Conservation (phyloP, 2,888 invertebrate species). For the Pinctada fucata region DNA sequence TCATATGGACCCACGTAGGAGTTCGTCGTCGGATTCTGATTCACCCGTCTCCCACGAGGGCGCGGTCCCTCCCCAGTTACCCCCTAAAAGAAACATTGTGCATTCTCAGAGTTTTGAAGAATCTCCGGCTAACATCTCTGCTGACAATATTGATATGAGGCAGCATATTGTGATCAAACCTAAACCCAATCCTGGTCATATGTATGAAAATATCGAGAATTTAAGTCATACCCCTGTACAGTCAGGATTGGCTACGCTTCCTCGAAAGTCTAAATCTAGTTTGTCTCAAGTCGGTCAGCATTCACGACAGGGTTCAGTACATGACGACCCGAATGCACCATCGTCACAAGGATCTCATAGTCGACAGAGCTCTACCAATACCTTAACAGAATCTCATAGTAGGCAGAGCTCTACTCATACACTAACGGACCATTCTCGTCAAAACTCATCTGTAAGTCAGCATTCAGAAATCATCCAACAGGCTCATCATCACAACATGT, state of each 20-base stretch:
- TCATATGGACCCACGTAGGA: slow-evolving; percentile 49
- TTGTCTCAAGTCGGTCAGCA: neutral
- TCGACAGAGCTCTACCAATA: slow-evolving; percentile 58
- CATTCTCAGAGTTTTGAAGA: slow-evolving; percentile 59
- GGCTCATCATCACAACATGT: slow-evolving; percentile 4
- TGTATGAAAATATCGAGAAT: slow-evolving; percentile 58
- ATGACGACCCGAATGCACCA: slow-evolving; percentile 1
- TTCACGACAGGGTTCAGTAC: slow-evolving; percentile 27
- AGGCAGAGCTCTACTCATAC: slow-evolving; percentile 37
- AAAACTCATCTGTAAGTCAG: slow-evolving; percentile 25
- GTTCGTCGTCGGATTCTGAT: slow-evolving; percentile 52
- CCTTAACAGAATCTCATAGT: slow-evolving; percentile 49
- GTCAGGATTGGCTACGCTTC: slow-evolving; percentile 69
- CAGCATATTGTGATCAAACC: slow-evolving; percentile 55
- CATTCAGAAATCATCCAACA: slow-evolving; percentile 24
- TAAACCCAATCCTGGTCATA: slow-evolving; percentile 48
- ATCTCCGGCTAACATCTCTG: slow-evolving; percentile 47
- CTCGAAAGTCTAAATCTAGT: slow-evolving; percentile 60
- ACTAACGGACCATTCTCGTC: slow-evolving; percentile 11
- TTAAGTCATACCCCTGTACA: slow-evolving; percentile 65
- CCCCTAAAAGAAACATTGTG: slow-evolving; percentile 48
- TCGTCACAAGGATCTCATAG: slow-evolving; percentile 44
- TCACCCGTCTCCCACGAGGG: slow-evolving; percentile 37
- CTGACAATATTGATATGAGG: slow-evolving; percentile 46
- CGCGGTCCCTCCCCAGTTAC: slow-evolving; percentile 43